Evolutionary conservation across 1,140 invertebrate species (phyloP).

Genomic region (silkworm (Bombyx mori)): ASM3026992v2 NC_085117.1:14481501-14482000

Average conservation of each 20-base stretch:
- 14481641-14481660: too few relatives aligned
- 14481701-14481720: slow-evolving; percentile 46
- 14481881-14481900: slow-evolving; percentile 41
- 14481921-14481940: slow-evolving; percentile 9
- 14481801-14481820: slow-evolving; percentile 54
- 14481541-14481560: too few relatives aligned
- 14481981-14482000: slow-evolving; percentile 71
- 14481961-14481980: slow-evolving; percentile 67
- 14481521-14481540: too few relatives aligned
- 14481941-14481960: slow-evolving; percentile 58
- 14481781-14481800: slow-evolving; percentile 36
- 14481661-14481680: too few relatives aligned
- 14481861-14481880: slow-evolving; percentile 42
- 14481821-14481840: slow-evolving; percentile 63
- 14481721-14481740: slow-evolving; percentile 52
- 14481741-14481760: slow-evolving; percentile 68
- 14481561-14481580: too few relatives aligned
- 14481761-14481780: slow-evolving; percentile 70
- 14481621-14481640: too few relatives aligned
- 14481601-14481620: too few relatives aligned
- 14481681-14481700: too few relatives aligned
- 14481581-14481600: too few relatives aligned
- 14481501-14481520: too few relatives aligned
- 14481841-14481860: slow-evolving; percentile 69
- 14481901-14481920: slow-evolving; percentile 29